Evolutionary conservation across 2,113 vertebrate genomes (phyloP).

Genomic region (Budorcas taxicolor): DNA sequence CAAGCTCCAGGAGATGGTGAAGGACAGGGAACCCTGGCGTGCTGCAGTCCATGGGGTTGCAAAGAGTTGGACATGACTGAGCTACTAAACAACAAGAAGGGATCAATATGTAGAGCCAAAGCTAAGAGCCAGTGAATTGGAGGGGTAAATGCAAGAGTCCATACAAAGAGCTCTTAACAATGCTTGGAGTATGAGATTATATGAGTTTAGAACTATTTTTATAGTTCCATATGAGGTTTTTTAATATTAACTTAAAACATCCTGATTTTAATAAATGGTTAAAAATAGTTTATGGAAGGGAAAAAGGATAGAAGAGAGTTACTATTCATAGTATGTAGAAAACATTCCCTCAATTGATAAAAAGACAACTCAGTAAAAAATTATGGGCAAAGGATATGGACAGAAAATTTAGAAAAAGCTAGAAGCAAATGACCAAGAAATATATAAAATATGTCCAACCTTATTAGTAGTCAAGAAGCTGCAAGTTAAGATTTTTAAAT

Average conservation of each 20-base stretch:
- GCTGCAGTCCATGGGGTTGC: background rate
- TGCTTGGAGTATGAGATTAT: background rate
- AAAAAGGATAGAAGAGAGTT: background rate
- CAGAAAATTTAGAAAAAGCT: background rate
- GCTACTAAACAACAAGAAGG: background rate
- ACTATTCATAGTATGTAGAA: background rate
- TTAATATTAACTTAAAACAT: background rate
- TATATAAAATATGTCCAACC: background rate
- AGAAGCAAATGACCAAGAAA: background rate
- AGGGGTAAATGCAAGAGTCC: background rate
- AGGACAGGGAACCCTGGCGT: background rate
- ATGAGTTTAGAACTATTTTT: slow-evolving; percentile 1
- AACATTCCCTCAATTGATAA: background rate
- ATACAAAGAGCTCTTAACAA: background rate
- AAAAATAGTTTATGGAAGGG: background rate
- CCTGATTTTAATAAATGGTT: background rate
- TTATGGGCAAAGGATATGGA: background rate
- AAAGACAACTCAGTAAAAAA: background rate
- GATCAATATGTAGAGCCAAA: background rate
- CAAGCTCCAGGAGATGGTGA: background rate
- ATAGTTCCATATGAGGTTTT: background rate
- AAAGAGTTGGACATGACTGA: background rate
- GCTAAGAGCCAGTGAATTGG: background rate
- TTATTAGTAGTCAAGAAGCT: background rate
- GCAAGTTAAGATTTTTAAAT: background rate